Percentiles rank a stretch among this genome's conserved stretches.
These are phyloP conservation scores for Limnephilus marmoratus DNA, from an alignment of 2,888 invertebrate species.

Conservation along the genomic window DNA sequence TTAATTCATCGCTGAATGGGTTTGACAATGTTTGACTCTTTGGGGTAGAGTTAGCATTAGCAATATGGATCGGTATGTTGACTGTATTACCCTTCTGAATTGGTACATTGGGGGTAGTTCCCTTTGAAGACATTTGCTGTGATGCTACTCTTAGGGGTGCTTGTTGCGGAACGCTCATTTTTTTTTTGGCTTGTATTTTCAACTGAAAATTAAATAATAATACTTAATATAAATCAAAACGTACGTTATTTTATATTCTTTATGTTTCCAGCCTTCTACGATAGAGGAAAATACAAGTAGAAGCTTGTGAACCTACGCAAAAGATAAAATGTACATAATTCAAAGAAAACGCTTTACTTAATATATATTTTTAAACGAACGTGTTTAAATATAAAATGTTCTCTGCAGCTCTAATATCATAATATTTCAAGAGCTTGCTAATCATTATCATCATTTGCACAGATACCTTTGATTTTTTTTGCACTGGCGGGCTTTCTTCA, in stretches of 20 bases:
- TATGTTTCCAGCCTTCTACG: background rate
- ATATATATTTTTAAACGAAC: too few species aligned
- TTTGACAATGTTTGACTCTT: background rate
- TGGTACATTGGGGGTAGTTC: background rate
- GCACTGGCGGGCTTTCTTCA: slow-evolving; percentile 55
- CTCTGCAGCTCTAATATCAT: too few species aligned
- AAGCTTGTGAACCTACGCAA: background rate
- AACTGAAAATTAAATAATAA: background rate
- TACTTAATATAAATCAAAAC: background rate
- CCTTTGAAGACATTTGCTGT: background rate
- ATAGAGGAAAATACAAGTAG: background rate
- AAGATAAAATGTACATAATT: background rate
- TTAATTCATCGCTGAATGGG: background rate
- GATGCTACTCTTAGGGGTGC: background rate
- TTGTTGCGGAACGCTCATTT: background rate
- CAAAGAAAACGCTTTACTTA: background rate
- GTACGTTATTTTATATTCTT: background rate
- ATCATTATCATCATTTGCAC: too few species aligned
- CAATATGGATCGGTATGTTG: background rate
- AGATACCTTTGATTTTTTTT: slow-evolving; percentile 37
- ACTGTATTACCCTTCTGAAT: background rate
- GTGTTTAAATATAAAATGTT: too few species aligned
- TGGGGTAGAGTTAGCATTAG: background rate
- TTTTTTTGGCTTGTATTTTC: background rate
- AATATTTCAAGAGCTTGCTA: too few species aligned